phyloP scores from a whole-genome alignment of 92 coral and sea anemone species.

The Zoanthus sociatus region DNA sequence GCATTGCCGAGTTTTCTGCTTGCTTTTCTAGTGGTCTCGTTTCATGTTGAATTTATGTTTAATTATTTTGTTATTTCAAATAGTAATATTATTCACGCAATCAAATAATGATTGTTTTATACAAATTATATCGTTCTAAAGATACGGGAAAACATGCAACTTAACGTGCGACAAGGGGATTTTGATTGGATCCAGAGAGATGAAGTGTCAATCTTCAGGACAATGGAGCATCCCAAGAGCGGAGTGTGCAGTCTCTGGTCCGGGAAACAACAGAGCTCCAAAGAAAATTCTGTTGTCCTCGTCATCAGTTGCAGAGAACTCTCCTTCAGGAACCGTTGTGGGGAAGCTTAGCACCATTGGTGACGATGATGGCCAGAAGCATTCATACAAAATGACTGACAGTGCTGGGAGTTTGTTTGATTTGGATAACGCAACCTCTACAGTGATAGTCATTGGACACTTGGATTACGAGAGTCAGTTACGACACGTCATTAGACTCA shows the following conservation, averaged over 20 bases:
- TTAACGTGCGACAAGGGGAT: conserved; percentile 64
- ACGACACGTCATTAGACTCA: conserved; percentile 54
- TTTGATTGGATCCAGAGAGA: conserved; percentile 60
- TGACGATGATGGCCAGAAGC: conserved; percentile 58
- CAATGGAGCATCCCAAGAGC: conserved; percentile 68
- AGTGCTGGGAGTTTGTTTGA: conserved; percentile 57
- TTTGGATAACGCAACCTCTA: conserved; percentile 49
- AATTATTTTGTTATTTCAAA: not conserved
- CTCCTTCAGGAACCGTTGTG: conserved; percentile 50
- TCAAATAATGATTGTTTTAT: not conserved
- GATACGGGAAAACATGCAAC: conserved; percentile 60
- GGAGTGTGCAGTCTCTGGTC: conserved; percentile 59
- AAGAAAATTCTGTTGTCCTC: conserved; percentile 64
- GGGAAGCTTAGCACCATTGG: conserved; percentile 72
- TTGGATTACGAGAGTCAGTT: conserved; percentile 73
- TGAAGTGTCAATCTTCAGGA: conserved; percentile 74
- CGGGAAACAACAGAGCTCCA: conserved; percentile 72
- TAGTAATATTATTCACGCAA: not conserved
- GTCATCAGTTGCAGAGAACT: conserved; percentile 66
- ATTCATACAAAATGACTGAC: conserved; percentile 59
- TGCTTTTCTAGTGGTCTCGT: too few relatives aligned
- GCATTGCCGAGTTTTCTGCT: not conserved
- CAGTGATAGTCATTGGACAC: conserved; percentile 58
- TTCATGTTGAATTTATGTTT: too few relatives aligned
- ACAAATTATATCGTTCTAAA: not conserved